Conservation (phyloP, 2,888 invertebrate genomes). For the Meloe dianella region DNA sequence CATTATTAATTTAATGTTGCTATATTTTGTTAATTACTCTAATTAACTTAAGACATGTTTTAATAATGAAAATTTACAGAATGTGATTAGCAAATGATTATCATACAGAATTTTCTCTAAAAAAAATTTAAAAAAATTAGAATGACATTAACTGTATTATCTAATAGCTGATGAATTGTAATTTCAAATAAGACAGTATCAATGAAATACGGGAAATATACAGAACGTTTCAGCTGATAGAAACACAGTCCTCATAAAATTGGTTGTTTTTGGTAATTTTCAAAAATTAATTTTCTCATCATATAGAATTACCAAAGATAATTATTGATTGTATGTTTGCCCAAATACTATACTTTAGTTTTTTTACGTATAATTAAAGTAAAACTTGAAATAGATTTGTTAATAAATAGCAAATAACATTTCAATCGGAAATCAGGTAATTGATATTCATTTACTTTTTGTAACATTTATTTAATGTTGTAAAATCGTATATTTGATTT, state of each 20-base stretch:
- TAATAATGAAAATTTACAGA: not conserved
- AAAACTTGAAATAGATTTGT: not conserved
- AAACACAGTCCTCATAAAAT: too few species aligned
- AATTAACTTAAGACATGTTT: not conserved
- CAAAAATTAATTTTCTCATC: too few species aligned
- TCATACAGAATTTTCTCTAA: not conserved
- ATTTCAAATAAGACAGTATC: too few species aligned
- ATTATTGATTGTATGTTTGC: too few species aligned
- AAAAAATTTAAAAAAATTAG: too few species aligned
- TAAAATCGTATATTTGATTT: not conserved
- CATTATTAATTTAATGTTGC: not conserved
- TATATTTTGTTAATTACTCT: not conserved
- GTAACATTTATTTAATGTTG: not conserved
- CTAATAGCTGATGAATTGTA: too few species aligned
- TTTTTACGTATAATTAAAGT: not conserved
- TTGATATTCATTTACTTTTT: slow-evolving; percentile 1
- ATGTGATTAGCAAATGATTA: not conserved
- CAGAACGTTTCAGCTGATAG: too few species aligned
- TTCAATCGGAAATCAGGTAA: not conserved
- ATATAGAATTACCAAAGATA: too few species aligned
- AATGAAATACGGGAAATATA: too few species aligned
- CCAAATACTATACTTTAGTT: not conserved
- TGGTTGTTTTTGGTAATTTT: too few species aligned
- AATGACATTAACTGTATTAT: too few species aligned
- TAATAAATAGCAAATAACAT: not conserved